Evolutionary conservation across 2,113 vertebrate genomes (phyloP).

Genomic region (Pelvicachromis taeniatus): DNA sequence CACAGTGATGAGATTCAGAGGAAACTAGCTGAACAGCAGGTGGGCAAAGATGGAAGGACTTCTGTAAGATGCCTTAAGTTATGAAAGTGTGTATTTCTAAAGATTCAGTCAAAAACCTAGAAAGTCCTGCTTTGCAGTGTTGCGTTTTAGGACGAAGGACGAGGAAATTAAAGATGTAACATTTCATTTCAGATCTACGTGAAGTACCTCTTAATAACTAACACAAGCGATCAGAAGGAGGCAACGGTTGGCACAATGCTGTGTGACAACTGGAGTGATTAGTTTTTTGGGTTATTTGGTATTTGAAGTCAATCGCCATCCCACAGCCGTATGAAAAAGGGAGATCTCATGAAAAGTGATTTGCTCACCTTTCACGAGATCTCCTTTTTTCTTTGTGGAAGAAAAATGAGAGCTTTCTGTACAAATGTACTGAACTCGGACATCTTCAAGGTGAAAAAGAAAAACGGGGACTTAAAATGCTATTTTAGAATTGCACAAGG

Average conservation of each 20-base stretch:
- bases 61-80: not conserved
- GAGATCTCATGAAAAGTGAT: not conserved
- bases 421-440: not conserved
- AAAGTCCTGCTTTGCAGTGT: not conserved
- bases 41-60: constrained; percentile 34
- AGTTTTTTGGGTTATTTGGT: not conserved
- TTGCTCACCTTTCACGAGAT: not conserved
- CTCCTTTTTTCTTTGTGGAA: not conserved
- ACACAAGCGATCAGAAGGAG: not conserved
- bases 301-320: not conserved
- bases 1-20: constrained; percentile 91
- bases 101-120: not conserved
- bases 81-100: not conserved
- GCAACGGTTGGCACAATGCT: not conserved
- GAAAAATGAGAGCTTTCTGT: not conserved
- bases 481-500: not conserved
- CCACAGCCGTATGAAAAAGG: not conserved
- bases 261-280: not conserved
- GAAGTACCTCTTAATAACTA: not conserved
- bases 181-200: not conserved
- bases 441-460: not conserved
- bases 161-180: not conserved
- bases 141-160: not conserved
- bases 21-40: constrained; percentile 93
- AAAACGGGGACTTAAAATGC: not conserved